Evolutionary conservation across 1,140 invertebrate genomes (phyloP), one percentile per base, ranked within the genome.

Genomic region (Platyscapa corneri): DNA sequence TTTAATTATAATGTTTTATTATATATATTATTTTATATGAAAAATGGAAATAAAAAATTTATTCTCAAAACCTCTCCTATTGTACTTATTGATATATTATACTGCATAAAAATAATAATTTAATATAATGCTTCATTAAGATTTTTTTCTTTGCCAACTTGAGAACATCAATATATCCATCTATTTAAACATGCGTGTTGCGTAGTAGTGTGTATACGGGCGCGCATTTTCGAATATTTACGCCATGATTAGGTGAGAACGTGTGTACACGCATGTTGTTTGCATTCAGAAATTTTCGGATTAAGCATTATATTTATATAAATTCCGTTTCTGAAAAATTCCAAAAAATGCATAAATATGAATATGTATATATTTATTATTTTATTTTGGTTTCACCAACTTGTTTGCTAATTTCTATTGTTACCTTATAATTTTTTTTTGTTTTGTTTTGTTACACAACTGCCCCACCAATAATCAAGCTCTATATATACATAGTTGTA

Each of bases 31-130:
- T 53, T 10, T 14, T 27, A 84, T 16, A 14, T 23, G 53, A 78
- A 65, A 56, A 76, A 39, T 70, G 39, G n/a, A 46, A 46, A n/a
- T 65, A 37, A 12, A 30, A 75, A 82, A 39, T n/a, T 7, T 3
- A n/a, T 67, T 77, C 16, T 83, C 82, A 37, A 77, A 30, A 34
- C 72, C 82, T 83, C 82, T 83, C 82, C 82, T 20, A 5, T 20
- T 6, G 32, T 32, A 14, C 27, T 53, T 77, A n/a, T 60, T 70
- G 49, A 75, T 75, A 32, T 60, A 76, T 74, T 46, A 42, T 67
- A 1, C 30, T 49, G 7, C 37, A 49, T 5, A 20, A 74, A 0
- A 74, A n/a, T n/a, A n/a, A n/a, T n/a, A 42, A 74, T 32, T 27
- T 42, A 74, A 74, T 74, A 42, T 74, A 74, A 74, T 74, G 70